Percentiles rank a stretch among this genome's conserved stretches.
These are phyloP conservation scores for Heteromurus nitidus DNA, from an alignment of 2,888 invertebrate species.

Conservation along the genomic window DNA sequence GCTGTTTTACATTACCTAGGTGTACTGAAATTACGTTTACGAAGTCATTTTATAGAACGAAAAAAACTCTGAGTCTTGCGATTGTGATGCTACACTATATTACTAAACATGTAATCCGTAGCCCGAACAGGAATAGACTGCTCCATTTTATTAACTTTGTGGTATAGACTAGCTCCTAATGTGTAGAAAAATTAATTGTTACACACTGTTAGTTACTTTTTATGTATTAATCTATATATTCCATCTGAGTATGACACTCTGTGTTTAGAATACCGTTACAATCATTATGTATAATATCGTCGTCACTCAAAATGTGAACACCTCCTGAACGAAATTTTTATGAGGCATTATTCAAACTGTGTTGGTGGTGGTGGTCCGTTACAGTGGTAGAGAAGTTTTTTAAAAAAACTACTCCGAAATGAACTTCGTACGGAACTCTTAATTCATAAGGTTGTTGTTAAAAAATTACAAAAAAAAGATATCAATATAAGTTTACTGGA, in stretches of 20 bases:
- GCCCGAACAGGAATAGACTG: slow-evolving; percentile 66
- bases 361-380: no score
- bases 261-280: slow-evolving; percentile 19
- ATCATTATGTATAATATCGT: slow-evolving; percentile 8
- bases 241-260: neutral
- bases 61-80: slow-evolving; percentile 68
- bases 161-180: slow-evolving; percentile 25
- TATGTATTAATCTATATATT: neutral
- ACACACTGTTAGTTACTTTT: neutral
- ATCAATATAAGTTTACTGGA: no score
- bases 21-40: slow-evolving; percentile 28
- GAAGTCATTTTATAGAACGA: slow-evolving; percentile 62
- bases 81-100: slow-evolving; percentile 68
- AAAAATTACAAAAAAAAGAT: no score
- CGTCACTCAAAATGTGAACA: slow-evolving; percentile 1
- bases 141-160: slow-evolving; percentile 58
- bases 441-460: no score
- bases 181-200: slow-evolving; percentile 25
- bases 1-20: slow-evolving; percentile 34
- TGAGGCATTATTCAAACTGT: no score
- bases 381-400: no score
- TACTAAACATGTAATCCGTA: slow-evolving; percentile 64
- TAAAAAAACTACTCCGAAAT: no score
- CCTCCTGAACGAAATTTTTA: no score
- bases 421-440: no score